A percentile compares a stretch with the other conserved stretches of the same genome.
phyloP scores from a whole-genome alignment of 1,140 invertebrate species.

The Lithobius niger region DNA sequence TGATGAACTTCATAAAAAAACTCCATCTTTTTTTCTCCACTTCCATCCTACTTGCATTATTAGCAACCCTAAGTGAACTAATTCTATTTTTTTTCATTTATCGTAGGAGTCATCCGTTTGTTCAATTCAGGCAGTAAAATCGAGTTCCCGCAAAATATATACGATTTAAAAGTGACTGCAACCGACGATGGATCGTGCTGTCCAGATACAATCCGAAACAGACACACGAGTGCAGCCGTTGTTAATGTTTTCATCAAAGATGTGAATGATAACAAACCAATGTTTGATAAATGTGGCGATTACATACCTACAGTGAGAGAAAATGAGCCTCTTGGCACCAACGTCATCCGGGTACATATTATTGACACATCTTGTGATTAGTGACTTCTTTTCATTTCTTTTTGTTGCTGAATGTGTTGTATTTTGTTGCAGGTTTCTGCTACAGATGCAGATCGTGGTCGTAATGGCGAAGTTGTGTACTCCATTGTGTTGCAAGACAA shows the following conservation, averaged over 20 bases:
- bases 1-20: no score
- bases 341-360: constrained; percentile 43
- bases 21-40: no score
- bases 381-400: constrained; percentile 20
- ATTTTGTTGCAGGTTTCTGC: constrained; percentile 35
- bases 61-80: neutral
- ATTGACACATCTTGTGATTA: neutral
- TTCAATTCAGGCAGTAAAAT: constrained; percentile 1
- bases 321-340: constrained; percentile 43
- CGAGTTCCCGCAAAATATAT: constrained; percentile 15
- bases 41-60: no score
- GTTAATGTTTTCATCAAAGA: constrained; percentile 50
- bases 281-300: constrained; percentile 52
- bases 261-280: constrained; percentile 73
- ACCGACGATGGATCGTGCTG: constrained; percentile 19
- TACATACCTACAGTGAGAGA: constrained; percentile 53
- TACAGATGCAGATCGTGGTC: constrained; percentile 46
- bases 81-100: neutral
- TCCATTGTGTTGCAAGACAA: constrained; percentile 51
- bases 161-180: constrained; percentile 18
- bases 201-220: neutral
- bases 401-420: no score
- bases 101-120: constrained; percentile 18
- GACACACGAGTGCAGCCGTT: neutral
- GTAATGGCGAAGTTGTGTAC: constrained; percentile 65